Conservation (phyloP, 2,888 invertebrate genomes). For the Cerastis leucographa region DNA sequence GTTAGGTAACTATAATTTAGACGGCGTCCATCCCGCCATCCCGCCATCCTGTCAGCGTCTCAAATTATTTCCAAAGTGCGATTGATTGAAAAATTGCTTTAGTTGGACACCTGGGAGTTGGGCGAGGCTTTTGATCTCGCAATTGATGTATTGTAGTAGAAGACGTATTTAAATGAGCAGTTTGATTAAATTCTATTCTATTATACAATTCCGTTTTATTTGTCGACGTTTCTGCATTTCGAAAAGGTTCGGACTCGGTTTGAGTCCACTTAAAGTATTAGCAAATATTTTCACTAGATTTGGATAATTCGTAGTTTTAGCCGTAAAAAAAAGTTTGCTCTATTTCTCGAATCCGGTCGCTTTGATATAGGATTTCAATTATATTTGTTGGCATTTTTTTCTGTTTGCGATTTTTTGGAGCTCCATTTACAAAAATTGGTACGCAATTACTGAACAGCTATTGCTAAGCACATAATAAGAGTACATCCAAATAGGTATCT, state of each 20-base stretch:
- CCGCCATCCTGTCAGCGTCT: conserved; percentile 58
- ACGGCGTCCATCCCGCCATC: conserved; percentile 64
- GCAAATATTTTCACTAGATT: conserved; percentile 22
- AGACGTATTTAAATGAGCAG: conserved; percentile 11
- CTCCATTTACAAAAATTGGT: neutral
- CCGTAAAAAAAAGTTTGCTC: neutral
- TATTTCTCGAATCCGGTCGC: neutral
- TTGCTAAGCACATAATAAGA: too few species aligned
- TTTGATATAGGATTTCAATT: neutral
- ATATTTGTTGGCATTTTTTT: neutral
- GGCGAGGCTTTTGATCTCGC: conserved; percentile 37
- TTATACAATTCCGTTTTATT: neutral
- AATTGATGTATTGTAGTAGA: conserved; percentile 18
- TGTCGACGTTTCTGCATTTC: neutral
- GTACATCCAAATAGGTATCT: conserved; percentile 1
- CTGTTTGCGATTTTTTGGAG: neutral
- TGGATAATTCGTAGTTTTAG: neutral
- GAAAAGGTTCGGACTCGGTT: neutral
- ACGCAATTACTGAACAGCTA: conserved; percentile 4
- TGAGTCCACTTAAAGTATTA: neutral
- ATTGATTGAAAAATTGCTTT: conserved; percentile 61
- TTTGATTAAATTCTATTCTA: conserved; percentile 7
- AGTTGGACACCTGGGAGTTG: conserved; percentile 52
- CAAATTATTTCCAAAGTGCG: conserved; percentile 63
- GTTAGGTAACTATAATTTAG: conserved; percentile 76